These are phyloP conservation scores for Sinotaia quadrata DNA, from an alignment of 2,888 invertebrate species.

Conservation along the genomic window DNA sequence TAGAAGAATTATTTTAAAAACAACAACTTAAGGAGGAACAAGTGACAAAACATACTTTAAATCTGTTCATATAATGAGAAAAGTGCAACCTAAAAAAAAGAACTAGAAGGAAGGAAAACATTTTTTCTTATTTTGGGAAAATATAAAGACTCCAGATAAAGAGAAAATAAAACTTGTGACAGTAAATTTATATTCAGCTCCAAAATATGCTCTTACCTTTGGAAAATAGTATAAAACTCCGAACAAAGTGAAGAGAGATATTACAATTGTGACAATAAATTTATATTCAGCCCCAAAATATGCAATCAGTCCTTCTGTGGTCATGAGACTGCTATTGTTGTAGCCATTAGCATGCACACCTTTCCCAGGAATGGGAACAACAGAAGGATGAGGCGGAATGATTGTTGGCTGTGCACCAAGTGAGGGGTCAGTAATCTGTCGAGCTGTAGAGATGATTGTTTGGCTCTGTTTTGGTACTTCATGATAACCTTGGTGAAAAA, in stretches of 20 bases:
- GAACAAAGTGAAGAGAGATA: constrained; percentile 51
- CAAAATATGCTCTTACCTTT: constrained; percentile 58
- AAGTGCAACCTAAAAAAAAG: too few species aligned
- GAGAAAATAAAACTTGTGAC: too few species aligned
- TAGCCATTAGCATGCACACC: constrained; percentile 28
- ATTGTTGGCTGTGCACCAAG: background rate
- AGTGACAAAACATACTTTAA: too few species aligned
- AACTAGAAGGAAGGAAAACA: too few species aligned
- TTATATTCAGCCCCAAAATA: constrained; percentile 47
- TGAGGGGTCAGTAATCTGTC: constrained; percentile 57
- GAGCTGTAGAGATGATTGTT: constrained; percentile 54
- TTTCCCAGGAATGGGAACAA: constrained; percentile 23
- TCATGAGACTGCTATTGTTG: constrained; percentile 17
- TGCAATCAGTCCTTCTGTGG: constrained; percentile 27
- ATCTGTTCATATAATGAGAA: too few species aligned
- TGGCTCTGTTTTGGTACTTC: constrained; percentile 65
- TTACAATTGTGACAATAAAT: constrained; percentile 53
- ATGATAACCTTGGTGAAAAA: constrained; percentile 65
- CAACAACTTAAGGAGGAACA: too few species aligned
- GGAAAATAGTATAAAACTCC: constrained; percentile 54
- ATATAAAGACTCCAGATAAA: too few species aligned
- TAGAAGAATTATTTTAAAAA: too few species aligned
- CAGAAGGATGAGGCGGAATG: constrained; percentile 17
- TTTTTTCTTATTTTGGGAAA: too few species aligned
- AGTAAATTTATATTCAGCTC: too few species aligned